Evolutionary conservation across 1,140 invertebrate species (phyloP), one percentile per base, ranked within the genome.

Genomic region (Hylaeus anthracinus): DNA sequence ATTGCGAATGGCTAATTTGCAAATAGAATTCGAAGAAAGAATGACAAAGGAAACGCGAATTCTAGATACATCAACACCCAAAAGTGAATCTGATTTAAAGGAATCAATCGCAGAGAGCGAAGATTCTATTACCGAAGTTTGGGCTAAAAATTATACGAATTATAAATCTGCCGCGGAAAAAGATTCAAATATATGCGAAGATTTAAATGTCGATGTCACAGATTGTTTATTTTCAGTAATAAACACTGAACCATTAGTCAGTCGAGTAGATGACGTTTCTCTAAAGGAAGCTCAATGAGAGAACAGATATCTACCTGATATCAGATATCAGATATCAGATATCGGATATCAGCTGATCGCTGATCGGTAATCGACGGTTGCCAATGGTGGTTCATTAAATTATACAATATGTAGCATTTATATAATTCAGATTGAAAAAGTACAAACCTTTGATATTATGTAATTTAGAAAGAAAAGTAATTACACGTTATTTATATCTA

Each of bases 1-100:
- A 39, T 86, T 87, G 87, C 80, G 78, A 73, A 88, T 89, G 86
- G 69, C 83, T 10, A 87, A 87, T 66, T 48, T 75, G n/a, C 65
- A 67, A 39, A 37, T 58, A 15, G 74, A 72, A n/a, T 12, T 66
- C 15, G 51, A 65, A n/a, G 41, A 66, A 3, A 15, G 9, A 26
- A 5, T 43, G 6, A 2, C 60, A 1, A 37, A 45, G 12, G 69
- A 83, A 39, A 41, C 37, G 1, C 75, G 45, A 60, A 41, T 15
- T 26, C 4, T 43, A 6, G 58, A 69, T 5, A 26, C 73, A 3
- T 56, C 55, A 0, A 80, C 41, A 3, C 63, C 78, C 3, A 67
- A 71, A 14, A 48, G 12, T 9, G 81, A 83, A 55, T 61, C 64
- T 6, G 65, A 83, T 37, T 15, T 79, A 55, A 83, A 64, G 3